phyloP scores from a whole-genome alignment of 2,797 vertebrate species.

The Hoplostethus mediterraneus region DNA sequence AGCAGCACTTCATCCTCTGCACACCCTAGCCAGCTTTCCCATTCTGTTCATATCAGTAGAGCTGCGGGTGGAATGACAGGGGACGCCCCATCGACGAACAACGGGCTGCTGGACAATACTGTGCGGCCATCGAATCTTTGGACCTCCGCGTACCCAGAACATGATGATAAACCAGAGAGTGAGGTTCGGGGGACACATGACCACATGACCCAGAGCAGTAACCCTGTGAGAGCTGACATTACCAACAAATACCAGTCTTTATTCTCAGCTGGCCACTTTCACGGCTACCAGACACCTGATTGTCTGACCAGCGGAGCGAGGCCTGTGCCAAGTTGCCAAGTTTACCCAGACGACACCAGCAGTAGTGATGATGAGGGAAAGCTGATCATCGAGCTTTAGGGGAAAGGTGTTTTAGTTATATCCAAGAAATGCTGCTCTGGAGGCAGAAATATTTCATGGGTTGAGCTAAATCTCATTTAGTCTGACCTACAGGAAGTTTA shows the following conservation, averaged over 20 bases:
- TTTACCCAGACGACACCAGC: constrained; percentile 76
- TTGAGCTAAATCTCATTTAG: no score
- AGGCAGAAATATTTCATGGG: no score
- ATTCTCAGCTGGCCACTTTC: constrained; percentile 41
- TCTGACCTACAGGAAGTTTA: no score
- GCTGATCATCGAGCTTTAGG: constrained; percentile 85
- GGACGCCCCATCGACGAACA: constrained; percentile 21
- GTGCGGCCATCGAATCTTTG: constrained; percentile 16
- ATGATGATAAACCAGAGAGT: constrained; percentile 2
- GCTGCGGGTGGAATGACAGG: constrained; percentile 8
- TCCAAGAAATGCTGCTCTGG: no score
- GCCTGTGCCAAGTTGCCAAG: constrained; percentile 62
- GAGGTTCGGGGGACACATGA: constrained; percentile 10
- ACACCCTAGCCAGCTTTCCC: background rate
- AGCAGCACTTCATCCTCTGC: background rate
- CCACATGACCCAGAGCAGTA: constrained; percentile 1
- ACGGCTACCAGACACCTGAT: constrained; percentile 41
- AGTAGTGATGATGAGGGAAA: constrained; percentile 87
- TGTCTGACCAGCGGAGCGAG: constrained; percentile 42
- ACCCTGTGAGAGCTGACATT: constrained; percentile 26
- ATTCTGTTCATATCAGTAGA: constrained; percentile 12
- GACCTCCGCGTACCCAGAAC: constrained; percentile 6
- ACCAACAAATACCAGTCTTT: constrained; percentile 52
- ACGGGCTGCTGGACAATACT: background rate
- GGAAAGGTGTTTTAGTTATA: no score